Base-by-base conservation (phyloP, 2,113 vertebrate genomes). In the Hyperoodon ampullatus region DNA sequence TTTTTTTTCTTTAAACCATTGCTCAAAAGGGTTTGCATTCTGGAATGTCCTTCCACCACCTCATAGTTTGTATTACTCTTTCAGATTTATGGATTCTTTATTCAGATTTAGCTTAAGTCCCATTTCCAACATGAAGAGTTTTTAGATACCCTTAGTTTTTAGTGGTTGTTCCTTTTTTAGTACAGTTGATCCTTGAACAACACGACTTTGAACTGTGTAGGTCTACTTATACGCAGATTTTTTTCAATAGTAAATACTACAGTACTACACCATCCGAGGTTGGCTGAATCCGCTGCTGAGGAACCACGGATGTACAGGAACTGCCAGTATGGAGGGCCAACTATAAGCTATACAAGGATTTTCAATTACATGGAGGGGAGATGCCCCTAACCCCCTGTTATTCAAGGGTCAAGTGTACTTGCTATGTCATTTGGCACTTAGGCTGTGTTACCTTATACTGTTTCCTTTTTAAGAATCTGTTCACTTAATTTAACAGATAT, bases 21-120 rank as follows among this genome's bases (percentile, higher is more conserved):
- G 72, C 23, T 85, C 33, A 89, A 18, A 78, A 88, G 65, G 24
- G 3, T 30, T 75, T 11, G 19, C 66, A 50, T 88, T 86, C 61
- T 92, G 77, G 24, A 88, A 35, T 84, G 39, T 84, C 24, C 47
- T 82, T 93, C 24, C 5, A 77, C 7, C 5, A 42, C 44, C 53
- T 83, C 70, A 35, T 88, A 58, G 63, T 95, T 93, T 88, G 14
- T 83, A 47, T 93, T 87, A 70, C 50, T 82, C 66, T 84, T 89
- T 85, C 33, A 95, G 61, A 86, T 93, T 81, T 90, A 33, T 82
- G n/a, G 82, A 23, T 47, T 88, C 72, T 90, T 83, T 72, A 47
- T 92, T 88, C 70, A 97, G 3, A 80, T 88, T 94, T 88, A 88
- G 11, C 47, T 84, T 19, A 60, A 53, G 15, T 89, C 14, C 3